Percentiles rank a stretch among this genome's conserved stretches.
Evolutionary conservation across 1,140 invertebrate species (phyloP).

Genomic region (Homalodisca vitripennis): DNA sequence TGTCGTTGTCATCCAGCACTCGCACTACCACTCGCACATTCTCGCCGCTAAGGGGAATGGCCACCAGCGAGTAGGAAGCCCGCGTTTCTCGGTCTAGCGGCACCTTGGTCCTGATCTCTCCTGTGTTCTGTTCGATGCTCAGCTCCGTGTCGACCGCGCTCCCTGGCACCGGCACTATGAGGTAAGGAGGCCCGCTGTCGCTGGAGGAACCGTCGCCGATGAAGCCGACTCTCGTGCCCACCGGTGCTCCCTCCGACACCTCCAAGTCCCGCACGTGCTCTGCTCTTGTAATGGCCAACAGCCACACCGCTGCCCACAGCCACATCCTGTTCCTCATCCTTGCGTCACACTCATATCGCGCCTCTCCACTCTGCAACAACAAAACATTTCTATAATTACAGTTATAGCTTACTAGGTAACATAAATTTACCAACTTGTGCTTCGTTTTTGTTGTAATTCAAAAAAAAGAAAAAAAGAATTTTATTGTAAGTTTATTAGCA

Average conservation of each 20-base stretch:
- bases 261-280: slow-evolving; percentile 80
- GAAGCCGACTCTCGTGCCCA: slow-evolving; percentile 83
- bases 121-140: slow-evolving; percentile 81
- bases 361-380: slow-evolving; percentile 30
- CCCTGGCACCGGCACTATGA: slow-evolving; percentile 84
- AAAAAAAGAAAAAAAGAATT: too few relatives aligned
- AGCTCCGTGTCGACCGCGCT: slow-evolving; percentile 86
- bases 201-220: slow-evolving; percentile 72
- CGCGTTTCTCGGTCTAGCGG: slow-evolving; percentile 86
- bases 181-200: slow-evolving; percentile 74
- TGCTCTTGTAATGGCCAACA: slow-evolving; percentile 43
- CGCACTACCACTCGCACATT: slow-evolving; percentile 83
- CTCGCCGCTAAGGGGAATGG: slow-evolving; percentile 79
- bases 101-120: slow-evolving; percentile 85
- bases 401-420: too few relatives aligned
- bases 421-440: too few relatives aligned
- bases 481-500: too few relatives aligned
- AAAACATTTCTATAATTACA: slow-evolving; percentile 13
- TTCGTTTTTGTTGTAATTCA: too few relatives aligned
- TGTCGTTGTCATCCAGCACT: slow-evolving; percentile 97
- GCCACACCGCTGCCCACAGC: slow-evolving; percentile 22
- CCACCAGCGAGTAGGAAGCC: slow-evolving; percentile 83
- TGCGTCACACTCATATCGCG: slow-evolving; percentile 17
- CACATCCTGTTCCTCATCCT: slow-evolving; percentile 34
- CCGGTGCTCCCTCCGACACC: slow-evolving; percentile 79